Evolutionary conservation across 2,888 invertebrate genomes (phyloP), one percentile per base, ranked within the genome.

Genomic region (Orgyia antiqua): DNA sequence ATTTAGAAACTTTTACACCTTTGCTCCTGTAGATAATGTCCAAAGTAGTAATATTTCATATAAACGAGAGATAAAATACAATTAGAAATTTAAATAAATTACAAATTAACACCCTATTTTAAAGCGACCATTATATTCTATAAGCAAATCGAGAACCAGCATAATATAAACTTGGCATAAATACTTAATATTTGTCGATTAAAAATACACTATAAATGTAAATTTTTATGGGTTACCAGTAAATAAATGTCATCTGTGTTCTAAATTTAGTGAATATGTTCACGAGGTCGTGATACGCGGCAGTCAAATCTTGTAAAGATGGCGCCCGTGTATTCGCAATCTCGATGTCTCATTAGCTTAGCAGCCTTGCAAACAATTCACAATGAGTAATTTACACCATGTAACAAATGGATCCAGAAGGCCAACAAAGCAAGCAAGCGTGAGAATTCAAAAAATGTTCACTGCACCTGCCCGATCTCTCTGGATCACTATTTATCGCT

Each of bases 211-310:
- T n/a, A n/a, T n/a, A n/a, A n/a, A n/a, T n/a, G n/a, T n/a, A n/a
- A n/a, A n/a, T n/a, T n/a, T n/a, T n/a, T n/a, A n/a, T n/a, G n/a
- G n/a, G n/a, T n/a, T n/a, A n/a, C n/a, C n/a, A n/a, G n/a, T n/a
- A n/a, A 42, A 47, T 48, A 57, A 66, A 60, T 71, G 67, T 66
- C 68, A 69, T 65, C 58, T 35, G 51, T 52, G 61, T 63, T 73
- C 69, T 72, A 71, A 74, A 68, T 67, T 72, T 72, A 74, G 66
- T 70, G 68, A 72, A 70, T 66, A 68, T 67, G 65, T 59, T 66
- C 60, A 63, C 71, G 71, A 70, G 70, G 69, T 66, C 64, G 63
- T 45, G 56, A 58, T 60, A 63, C 66, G 67, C 72, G 69, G 68
- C 68, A 70, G 65, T 64, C 62, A 67, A 67, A 68, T 66, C 54